Evolutionary conservation across 2,113 vertebrate species (phyloP).

Genomic region (Rutilus rutilus): DNA sequence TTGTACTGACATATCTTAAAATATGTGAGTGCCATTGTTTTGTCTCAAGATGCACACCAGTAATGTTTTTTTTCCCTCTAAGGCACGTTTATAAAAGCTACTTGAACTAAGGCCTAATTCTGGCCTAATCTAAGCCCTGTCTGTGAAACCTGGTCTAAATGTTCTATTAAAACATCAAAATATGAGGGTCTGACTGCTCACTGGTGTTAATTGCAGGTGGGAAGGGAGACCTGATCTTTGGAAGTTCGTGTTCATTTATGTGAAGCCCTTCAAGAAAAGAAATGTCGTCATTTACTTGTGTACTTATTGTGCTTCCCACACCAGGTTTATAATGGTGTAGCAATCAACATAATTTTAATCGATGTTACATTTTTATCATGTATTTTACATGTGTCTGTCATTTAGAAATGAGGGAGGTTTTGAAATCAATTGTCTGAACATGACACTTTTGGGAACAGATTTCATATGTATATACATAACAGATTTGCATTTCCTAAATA

Average conservation of each 20-base stretch:
- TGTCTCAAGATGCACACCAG: no score
- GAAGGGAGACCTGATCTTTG: conserved; percentile 44
- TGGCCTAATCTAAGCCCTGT: no score
- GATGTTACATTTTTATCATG: conserved; percentile 52
- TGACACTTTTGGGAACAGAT: not conserved
- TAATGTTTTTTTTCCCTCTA: no score
- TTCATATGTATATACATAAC: not conserved
- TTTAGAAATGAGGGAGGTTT: not conserved
- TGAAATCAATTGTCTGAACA: not conserved
- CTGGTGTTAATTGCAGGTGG: conserved; percentile 36
- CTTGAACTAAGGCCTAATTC: no score
- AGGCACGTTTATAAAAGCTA: no score
- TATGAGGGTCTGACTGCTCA: conserved; percentile 15
- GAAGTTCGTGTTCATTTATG: conserved; percentile 59
- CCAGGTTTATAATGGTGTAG: conserved; percentile 62
- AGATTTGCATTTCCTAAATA: not conserved
- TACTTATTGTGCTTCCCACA: conserved; percentile 53
- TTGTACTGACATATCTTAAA: no score
- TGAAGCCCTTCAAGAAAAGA: conserved; percentile 52
- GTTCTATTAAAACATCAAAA: no score
- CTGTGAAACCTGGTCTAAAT: no score
- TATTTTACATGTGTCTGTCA: conserved; percentile 66
- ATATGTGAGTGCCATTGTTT: no score
- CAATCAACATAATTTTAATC: conserved; percentile 63
- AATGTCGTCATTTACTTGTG: conserved; percentile 48